Evolutionary conservation across 2,797 vertebrate species (phyloP).

Genomic region (Sebastes trivittatus): DNA sequence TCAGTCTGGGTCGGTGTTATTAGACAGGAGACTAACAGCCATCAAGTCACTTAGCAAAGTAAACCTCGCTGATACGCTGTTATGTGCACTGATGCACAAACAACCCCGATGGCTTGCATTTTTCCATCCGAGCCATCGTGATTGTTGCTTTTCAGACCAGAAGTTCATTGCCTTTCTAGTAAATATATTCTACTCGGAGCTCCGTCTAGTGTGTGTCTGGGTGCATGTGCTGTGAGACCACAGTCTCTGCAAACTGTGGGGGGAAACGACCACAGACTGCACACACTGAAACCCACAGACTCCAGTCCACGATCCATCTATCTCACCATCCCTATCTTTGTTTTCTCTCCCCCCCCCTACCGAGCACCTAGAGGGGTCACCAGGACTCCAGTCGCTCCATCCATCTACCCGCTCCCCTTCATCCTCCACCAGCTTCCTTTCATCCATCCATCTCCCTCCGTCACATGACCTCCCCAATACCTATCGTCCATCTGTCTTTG

Average conservation of each 20-base stretch:
- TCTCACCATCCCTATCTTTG: slow-evolving; percentile 48
- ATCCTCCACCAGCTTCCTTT: slow-evolving; percentile 36
- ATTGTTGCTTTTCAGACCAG: slow-evolving; percentile 37
- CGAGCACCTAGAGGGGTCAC: slow-evolving; percentile 39
- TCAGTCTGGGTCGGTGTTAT: slow-evolving; percentile 59
- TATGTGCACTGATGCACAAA: slow-evolving; percentile 9
- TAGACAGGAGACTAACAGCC: slow-evolving; percentile 53
- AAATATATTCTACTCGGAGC: slow-evolving; percentile 34
- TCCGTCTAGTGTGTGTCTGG: slow-evolving; percentile 20
- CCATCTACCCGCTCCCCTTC: slow-evolving; percentile 38
- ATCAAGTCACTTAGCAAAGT: slow-evolving; percentile 49
- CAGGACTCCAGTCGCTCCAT: slow-evolving; percentile 27
- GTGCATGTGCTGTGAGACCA: slow-evolving; percentile 43
- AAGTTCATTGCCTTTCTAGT: slow-evolving; percentile 17
- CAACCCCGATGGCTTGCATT: slow-evolving; percentile 1
- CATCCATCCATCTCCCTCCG: slow-evolving; percentile 31
- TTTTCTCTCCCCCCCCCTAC: slow-evolving; percentile 26
- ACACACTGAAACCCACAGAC: slow-evolving; percentile 72
- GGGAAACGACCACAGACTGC: slow-evolving; percentile 64
- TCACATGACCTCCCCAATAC: slow-evolving; percentile 37
- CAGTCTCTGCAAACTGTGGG: slow-evolving; percentile 63
- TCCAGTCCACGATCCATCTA: slow-evolving; percentile 64
- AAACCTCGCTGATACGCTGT: slow-evolving; percentile 31
- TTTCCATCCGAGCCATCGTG: slow-evolving; percentile 35
- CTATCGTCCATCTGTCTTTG: slow-evolving; percentile 29